A percentile compares a stretch with the other conserved stretches of the same genome.
These are phyloP conservation scores for Actenoides lindsayi DNA, from an alignment of 2,113 vertebrate species.

Conservation along the genomic window DNA sequence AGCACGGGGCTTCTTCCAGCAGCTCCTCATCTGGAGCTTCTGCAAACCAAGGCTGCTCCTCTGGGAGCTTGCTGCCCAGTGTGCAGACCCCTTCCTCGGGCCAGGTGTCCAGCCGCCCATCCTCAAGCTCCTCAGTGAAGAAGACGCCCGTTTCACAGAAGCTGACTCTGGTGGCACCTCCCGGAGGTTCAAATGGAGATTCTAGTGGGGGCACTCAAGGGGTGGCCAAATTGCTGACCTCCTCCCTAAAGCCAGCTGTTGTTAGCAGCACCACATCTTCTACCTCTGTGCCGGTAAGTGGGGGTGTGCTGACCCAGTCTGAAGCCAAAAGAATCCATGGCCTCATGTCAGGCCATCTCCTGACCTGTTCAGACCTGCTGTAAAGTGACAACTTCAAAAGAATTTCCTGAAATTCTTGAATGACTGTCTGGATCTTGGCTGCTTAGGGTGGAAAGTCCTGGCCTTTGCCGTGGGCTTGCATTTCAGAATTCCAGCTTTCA, in stretches of 20 bases:
- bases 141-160: slow-evolving; percentile 77
- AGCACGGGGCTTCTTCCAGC: slow-evolving; percentile 69
- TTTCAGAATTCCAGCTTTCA: background rate
- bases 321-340: rapidly evolving
- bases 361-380: background rate
- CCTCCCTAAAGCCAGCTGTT: slow-evolving; percentile 77
- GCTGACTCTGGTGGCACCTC: slow-evolving; percentile 84
- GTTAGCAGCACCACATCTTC: slow-evolving; percentile 75
- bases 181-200: slow-evolving; percentile 80
- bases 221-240: slow-evolving; percentile 86
- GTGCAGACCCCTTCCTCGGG: slow-evolving; percentile 41
- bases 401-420: background rate
- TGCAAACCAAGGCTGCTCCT: slow-evolving; percentile 64
- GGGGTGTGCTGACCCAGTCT: background rate
- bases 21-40: slow-evolving; percentile 58
- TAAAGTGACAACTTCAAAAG: background rate
- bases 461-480: background rate
- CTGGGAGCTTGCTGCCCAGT: slow-evolving; percentile 49
- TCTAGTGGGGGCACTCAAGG: slow-evolving; percentile 81
- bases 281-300: slow-evolving; percentile 82
- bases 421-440: background rate
- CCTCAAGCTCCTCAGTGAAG: slow-evolving; percentile 61
- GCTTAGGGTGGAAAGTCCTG: background rate
- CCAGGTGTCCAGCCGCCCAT: slow-evolving; percentile 32
- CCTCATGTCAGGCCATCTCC: background rate